Base-by-base conservation (phyloP, 2,797 vertebrate species). In the Okamejei kenojei region DNA sequence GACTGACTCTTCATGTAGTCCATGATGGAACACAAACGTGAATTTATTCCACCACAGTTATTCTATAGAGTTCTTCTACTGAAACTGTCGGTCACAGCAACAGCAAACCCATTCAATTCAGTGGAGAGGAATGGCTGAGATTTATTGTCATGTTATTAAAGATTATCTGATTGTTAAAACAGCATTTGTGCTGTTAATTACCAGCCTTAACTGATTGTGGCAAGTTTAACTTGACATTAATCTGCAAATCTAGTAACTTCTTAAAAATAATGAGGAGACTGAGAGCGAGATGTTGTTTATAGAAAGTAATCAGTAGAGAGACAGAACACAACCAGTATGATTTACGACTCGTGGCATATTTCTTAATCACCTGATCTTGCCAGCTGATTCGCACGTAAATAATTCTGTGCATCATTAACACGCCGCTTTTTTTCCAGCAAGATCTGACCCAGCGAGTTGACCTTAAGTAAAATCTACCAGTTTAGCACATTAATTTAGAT, bases 351-450 rank as follows among this genome's bases (percentile, higher is more conserved):
- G 13, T 0, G 26, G 81, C 81, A 13, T 84, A 84, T 29, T 29
- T 61, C 80, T 29, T 82, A 82, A 82, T 82, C 80, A 26, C 21
- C 80, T n/a, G 54, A 84, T n/a, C 81, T 84, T 84, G 54, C 54
- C n/a, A 29, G 29, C 54, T 11, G 32, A 78, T 35, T 78, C 35
- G 32, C 77, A 78, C 54, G n/a, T 13, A 26, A 84, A 61, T 58
- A 84, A 84, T 29, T 2, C 45, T 26, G 54, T 58, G 26, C 45
- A n/a, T 84, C 10, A 61, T 84, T 84, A 82, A 54, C 38, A 82
- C 7, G 2, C 17, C 2, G 17, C 9, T 61, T 5, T 26, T 84
- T 61, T 61, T 11, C 81, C 54, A 84, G 80, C 54, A 82, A 82
- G 45, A 82, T 82, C 80, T 54, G 17, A 54, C 45, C 80, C 23